phyloP scores from a whole-genome alignment of 2,888 invertebrate species.

The Nephrotoma guestfalica region DNA sequence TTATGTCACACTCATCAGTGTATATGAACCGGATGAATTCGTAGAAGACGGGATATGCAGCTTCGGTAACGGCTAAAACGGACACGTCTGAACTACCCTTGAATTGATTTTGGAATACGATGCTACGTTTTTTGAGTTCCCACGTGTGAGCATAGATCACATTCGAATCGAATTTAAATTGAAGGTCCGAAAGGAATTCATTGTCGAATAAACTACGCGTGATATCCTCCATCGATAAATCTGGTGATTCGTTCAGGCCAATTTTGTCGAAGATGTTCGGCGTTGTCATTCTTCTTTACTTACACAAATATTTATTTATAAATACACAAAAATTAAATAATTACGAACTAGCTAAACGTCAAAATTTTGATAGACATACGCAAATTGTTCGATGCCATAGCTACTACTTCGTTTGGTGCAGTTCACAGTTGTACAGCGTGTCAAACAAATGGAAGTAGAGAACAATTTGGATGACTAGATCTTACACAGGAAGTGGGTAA shows the following conservation, averaged over 20 bases:
- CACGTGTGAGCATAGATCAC: neutral
- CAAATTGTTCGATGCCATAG: neutral
- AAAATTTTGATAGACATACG: neutral
- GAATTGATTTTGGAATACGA: neutral
- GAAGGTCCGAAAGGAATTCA: neutral
- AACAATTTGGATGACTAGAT: too few species aligned
- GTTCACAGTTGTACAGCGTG: neutral
- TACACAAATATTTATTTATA: neutral
- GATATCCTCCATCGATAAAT: neutral
- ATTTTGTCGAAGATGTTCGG: neutral
- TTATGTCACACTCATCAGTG: neutral
- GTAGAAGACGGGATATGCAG: neutral
- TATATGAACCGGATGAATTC: neutral
- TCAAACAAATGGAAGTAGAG: too few species aligned
- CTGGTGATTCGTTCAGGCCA: neutral
- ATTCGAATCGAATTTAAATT: neutral
- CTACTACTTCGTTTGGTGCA: neutral
- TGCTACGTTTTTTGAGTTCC: neutral
- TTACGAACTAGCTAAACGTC: neutral
- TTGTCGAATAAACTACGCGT: neutral
- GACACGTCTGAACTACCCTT: neutral
- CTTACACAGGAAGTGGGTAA: too few species aligned
- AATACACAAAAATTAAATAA: neutral
- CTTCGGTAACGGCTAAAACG: neutral
- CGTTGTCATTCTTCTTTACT: neutral